Evolutionary conservation across 2,888 invertebrate species (phyloP).

Genomic region (Cryptus viduatorius): DNA sequence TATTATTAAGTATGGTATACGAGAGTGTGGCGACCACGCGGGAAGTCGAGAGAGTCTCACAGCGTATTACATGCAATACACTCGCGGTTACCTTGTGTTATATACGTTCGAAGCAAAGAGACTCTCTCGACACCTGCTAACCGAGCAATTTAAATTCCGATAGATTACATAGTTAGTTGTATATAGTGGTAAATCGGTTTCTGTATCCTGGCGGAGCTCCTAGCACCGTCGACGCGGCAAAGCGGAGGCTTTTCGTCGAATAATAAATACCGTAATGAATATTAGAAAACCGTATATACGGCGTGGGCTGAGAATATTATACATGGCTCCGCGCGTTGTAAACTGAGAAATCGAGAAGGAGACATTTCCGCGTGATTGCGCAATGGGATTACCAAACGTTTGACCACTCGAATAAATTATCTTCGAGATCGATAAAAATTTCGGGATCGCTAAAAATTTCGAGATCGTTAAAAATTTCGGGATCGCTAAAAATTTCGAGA

Average conservation of each 20-base stretch:
- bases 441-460: too few relatives aligned
- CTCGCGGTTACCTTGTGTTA: conserved; percentile 22
- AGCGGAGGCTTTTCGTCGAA: conserved; percentile 48
- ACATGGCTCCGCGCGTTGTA: conserved; percentile 4
- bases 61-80: conserved; percentile 10
- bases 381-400: conserved; percentile 48
- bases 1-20: neutral
- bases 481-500: too few relatives aligned
- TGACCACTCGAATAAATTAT: conserved; percentile 38
- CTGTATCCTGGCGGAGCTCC: conserved; percentile 10
- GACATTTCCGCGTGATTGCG: conserved; percentile 45
- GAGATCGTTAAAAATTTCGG: too few relatives aligned
- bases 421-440: neutral
- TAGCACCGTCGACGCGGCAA: neutral
- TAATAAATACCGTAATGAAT: conserved; percentile 44
- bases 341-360: neutral
- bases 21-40: conserved; percentile 5
- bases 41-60: neutral
- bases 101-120: conserved; percentile 20
- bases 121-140: conserved; percentile 64
- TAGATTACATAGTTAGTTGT: conserved; percentile 31
- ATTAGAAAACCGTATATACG: neutral
- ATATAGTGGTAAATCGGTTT: conserved; percentile 19
- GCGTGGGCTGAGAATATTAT: conserved; percentile 31
- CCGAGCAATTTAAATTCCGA: conserved; percentile 66